Conservation (phyloP, 2,113 vertebrate species). For the Melanostigma gelatinosum region DNA sequence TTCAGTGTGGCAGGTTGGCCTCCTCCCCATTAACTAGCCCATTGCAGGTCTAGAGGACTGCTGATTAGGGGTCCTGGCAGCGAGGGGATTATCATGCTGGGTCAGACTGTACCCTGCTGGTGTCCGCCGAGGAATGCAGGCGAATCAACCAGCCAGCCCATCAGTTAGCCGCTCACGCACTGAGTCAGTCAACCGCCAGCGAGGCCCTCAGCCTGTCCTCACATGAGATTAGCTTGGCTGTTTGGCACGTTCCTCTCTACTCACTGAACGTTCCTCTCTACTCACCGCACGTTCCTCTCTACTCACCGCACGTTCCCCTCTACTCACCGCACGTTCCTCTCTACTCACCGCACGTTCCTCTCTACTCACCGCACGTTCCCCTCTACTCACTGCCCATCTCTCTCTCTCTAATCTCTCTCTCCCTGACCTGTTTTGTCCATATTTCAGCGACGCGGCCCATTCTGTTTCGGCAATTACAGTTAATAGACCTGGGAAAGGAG, state of each 20-base stretch:
- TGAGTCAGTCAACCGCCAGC: constrained; percentile 51
- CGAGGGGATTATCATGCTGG: constrained; percentile 64
- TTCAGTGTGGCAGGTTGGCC: constrained; percentile 15
- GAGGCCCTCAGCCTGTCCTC: constrained; percentile 27
- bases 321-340: neutral
- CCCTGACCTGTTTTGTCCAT: constrained; percentile 24
- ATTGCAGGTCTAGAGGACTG: constrained; percentile 49
- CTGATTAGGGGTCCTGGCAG: constrained; percentile 72
- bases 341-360: too few species aligned
- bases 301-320: too few species aligned
- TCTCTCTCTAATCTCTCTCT: too few species aligned
- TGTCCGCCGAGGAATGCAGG: constrained; percentile 63
- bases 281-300: constrained; percentile 20
- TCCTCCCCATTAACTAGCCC: constrained; percentile 23
- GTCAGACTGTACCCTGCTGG: constrained; percentile 67
- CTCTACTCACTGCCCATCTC: neutral
- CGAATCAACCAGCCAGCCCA: constrained; percentile 45
- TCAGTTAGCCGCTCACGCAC: constrained; percentile 37
- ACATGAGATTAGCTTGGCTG: constrained; percentile 49
- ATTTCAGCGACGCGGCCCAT: constrained; percentile 35
- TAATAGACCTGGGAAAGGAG: constrained; percentile 49
- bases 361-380: neutral
- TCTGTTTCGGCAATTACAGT: constrained; percentile 58
- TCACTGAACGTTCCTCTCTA: constrained; percentile 6
- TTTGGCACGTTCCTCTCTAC: constrained; percentile 31